A percentile compares a stretch with the other conserved stretches of the same genome.
Conservation (phyloP, 2,888 invertebrate genomes). For the Stegophylla sp. region DNA sequence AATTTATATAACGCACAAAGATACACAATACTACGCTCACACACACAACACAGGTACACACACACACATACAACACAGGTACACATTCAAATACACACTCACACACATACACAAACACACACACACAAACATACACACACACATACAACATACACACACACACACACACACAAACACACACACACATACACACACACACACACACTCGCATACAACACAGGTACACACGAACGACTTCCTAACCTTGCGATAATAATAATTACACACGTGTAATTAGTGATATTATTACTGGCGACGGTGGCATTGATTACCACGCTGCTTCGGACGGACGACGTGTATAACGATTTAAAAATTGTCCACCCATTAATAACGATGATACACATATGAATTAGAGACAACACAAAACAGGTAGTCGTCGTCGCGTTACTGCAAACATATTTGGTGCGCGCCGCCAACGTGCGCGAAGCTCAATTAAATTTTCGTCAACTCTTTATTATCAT, state of each 20-base stretch:
- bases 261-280: neutral
- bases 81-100: no score
- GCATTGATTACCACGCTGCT: neutral
- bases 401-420: neutral
- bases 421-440: neutral
- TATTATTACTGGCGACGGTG: neutral
- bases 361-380: neutral
- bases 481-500: slow-evolving; percentile 14
- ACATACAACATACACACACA: no score
- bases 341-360: slow-evolving; percentile 24
- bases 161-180: no score
- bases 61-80: no score
- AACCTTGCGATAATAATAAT: slow-evolving; percentile 1
- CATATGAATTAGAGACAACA: neutral
- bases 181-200: no score
- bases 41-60: no score
- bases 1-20: no score
- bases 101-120: no score
- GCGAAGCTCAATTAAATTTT: slow-evolving; percentile 6
- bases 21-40: no score
- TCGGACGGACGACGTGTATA: neutral
- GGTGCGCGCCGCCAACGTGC: neutral
- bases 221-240: neutral
- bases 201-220: no score
- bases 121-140: no score